Percentiles rank a stretch among this genome's conserved stretches.
Conservation (phyloP, 2,113 vertebrate species). For the Callithrix jacchus region DNA sequence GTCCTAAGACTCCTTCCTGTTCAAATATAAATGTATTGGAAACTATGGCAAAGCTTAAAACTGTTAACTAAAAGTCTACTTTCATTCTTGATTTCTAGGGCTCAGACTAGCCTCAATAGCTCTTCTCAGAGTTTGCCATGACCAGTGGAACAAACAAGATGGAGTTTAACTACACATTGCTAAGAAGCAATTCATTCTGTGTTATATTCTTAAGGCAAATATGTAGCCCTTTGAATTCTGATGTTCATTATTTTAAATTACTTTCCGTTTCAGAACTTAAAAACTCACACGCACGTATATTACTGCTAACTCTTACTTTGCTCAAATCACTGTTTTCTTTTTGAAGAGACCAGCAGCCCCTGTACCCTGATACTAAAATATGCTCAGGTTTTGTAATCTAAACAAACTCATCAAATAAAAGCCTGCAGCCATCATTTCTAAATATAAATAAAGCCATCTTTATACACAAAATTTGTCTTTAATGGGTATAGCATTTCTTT, state of each 20-base stretch:
- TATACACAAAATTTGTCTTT: constrained; percentile 69
- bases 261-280: constrained; percentile 9
- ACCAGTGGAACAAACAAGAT: neutral
- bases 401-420: constrained; percentile 75
- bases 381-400: constrained; percentile 70
- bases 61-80: constrained; percentile 31
- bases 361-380: constrained; percentile 28
- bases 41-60: constrained; percentile 40
- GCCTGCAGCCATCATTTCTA: constrained; percentile 71
- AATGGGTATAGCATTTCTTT: constrained; percentile 61
- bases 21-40: constrained; percentile 58
- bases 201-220: constrained; percentile 26
- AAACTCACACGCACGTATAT: neutral
- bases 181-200: neutral
- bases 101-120: neutral
- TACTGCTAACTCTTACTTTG: neutral
- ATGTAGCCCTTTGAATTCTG: neutral
- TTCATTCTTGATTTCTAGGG: constrained; percentile 50
- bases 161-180: neutral
- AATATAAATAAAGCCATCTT: constrained; percentile 76
- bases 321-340: constrained; percentile 26
- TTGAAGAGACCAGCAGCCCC: neutral
- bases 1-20: constrained; percentile 36
- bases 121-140: neutral
- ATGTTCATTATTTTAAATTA: constrained; percentile 33